Base-by-base conservation (phyloP, 2,888 invertebrate genomes). In the Orchestes rusci region DNA sequence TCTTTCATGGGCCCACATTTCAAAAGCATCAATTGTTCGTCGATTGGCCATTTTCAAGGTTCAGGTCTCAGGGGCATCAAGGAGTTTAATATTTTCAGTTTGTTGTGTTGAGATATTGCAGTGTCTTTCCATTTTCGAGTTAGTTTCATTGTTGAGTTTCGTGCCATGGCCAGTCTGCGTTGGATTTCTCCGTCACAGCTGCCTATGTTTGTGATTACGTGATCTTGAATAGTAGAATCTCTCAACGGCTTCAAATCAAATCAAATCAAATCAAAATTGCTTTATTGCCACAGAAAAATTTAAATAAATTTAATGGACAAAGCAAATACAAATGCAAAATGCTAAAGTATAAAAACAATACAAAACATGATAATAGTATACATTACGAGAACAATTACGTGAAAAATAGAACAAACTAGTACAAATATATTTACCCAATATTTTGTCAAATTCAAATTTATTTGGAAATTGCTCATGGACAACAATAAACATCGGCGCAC, bases 101-200 rank as follows among this genome's bases (percentile, higher is more conserved):
- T 23, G 8, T 23, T 23, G 23, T 23, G 23, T 23, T 23, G 8
- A 23, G 23, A 23, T 23, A 23, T 23, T 23, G 23, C 20, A 23
- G 34, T n/a, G n/a, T 34, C 34, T 34, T 34, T 34, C 34, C 2
- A 34, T 18, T 17, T 34, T 16, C 16, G 16, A 34, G 34, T 3
- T 27, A 37, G 29, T 5, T 29, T 39, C 29, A 16, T 39, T 33
- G 32, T 32, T 33, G 32, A 2, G 2, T 32, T 32, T 18, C 18
- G 23, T 40, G 40, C 16, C 16, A 28, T 39, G 17, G 32, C 32
- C 29, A 39, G 5, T 40, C 40, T 40, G 32, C 33, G 20, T 32
- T 40, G 31, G 19, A 33, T 40, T 40, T 40, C 40, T 32, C 33
- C 32, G 19, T 15, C 31, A 40, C 32, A 40, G 2, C 20, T 29